Evolutionary conservation across 2,113 vertebrate species (phyloP).

Genomic region (Isichthys henryi): DNA sequence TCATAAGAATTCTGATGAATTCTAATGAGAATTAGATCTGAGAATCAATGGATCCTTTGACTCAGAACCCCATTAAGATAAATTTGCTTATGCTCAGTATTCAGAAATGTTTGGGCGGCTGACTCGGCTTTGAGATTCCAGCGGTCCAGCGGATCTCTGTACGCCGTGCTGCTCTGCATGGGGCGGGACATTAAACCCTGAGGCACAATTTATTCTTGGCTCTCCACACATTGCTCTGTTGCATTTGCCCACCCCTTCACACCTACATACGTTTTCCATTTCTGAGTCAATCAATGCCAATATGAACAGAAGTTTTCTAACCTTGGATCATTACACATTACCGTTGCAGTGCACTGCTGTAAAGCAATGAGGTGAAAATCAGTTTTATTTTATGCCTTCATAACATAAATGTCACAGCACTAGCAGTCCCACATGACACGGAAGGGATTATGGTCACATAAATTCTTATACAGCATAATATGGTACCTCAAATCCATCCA

Average conservation of each 20-base stretch:
- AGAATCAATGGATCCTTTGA: not conserved
- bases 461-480: not conserved
- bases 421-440: not conserved
- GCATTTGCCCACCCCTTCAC: not conserved
- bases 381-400: not conserved
- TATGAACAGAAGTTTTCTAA: not conserved
- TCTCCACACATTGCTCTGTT: not conserved
- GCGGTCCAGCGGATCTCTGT: not conserved
- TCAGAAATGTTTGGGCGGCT: not conserved
- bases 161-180: not conserved
- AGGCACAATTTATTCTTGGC: not conserved
- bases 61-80: not conserved
- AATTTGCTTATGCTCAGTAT: not conserved
- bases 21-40: not conserved
- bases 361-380: not conserved
- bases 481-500: not conserved
- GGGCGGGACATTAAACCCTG: not conserved
- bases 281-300: not conserved
- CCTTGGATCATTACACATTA: slow-evolving; percentile 1
- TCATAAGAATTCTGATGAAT: not conserved
- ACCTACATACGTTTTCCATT: not conserved
- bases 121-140: not conserved
- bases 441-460: not conserved
- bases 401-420: slow-evolving; percentile 7
- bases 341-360: not conserved